Conservation (phyloP, 2,797 vertebrate species). For the Pterois miles region DNA sequence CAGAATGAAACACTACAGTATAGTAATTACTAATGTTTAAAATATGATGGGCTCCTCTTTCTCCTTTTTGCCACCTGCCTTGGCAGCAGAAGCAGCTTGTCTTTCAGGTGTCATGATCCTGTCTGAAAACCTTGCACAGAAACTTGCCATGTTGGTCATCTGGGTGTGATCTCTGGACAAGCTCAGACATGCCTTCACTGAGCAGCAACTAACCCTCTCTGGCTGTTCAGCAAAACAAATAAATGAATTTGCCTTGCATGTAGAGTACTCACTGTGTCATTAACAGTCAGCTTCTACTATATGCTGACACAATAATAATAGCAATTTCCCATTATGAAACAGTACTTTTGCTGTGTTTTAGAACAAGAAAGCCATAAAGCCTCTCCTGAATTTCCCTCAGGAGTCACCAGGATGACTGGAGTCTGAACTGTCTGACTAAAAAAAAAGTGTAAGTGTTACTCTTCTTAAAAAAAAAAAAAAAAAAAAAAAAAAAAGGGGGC, state of each 20-base stretch:
- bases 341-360: neutral
- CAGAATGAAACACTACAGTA: neutral
- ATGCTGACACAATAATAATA: too few relatives aligned
- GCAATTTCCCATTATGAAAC: too few relatives aligned
- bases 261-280: neutral
- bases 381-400: neutral
- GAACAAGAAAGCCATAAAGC: neutral
- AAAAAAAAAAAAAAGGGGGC: too few relatives aligned
- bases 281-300: neutral
- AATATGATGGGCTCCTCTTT: slow-evolving; percentile 66
- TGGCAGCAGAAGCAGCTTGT: slow-evolving; percentile 50
- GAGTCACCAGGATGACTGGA: neutral
- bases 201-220: neutral
- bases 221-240: neutral
- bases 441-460: too few relatives aligned
- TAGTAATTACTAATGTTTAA: neutral
- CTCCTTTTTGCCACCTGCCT: slow-evolving; percentile 76
- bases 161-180: slow-evolving; percentile 29
- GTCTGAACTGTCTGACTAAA: too few relatives aligned
- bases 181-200: slow-evolving; percentile 36
- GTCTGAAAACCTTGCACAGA: slow-evolving; percentile 10
- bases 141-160: neutral
- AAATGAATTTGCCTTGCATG: too few relatives aligned
- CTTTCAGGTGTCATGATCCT: slow-evolving; percentile 87
- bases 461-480: too few relatives aligned